phyloP scores from a whole-genome alignment of 2,888 invertebrate species.

The Pyralis farinalis region DNA sequence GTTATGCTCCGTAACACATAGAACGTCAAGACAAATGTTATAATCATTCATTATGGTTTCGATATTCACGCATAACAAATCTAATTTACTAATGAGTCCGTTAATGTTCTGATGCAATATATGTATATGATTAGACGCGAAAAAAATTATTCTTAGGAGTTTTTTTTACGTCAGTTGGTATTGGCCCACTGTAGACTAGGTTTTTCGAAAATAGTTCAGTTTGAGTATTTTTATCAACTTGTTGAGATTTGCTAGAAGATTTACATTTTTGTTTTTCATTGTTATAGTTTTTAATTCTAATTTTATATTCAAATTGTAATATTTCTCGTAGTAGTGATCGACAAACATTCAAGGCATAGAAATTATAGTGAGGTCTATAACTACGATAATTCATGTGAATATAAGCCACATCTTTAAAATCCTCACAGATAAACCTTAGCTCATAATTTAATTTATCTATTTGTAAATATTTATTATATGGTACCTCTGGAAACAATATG shows the following conservation, averaged over 20 bases:
- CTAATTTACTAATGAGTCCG: conserved; percentile 1
- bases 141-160: not conserved
- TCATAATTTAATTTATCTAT: no score
- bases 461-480: no score
- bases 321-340: conserved; percentile 2
- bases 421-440: no score
- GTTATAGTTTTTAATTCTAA: not conserved
- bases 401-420: no score
- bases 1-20: conserved; percentile 9
- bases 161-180: no score
- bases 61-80: not conserved
- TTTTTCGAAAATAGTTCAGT: not conserved
- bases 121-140: not conserved
- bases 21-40: not conserved
- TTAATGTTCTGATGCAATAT: conserved; percentile 7
- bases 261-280: not conserved
- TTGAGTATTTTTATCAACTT: not conserved
- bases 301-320: not conserved
- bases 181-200: no score
- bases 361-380: no score
- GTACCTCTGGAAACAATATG: no score
- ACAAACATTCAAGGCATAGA: not conserved
- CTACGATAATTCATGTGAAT: no score
- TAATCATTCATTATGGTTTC: not conserved
- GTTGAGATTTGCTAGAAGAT: not conserved